phyloP scores from a whole-genome alignment of 2,888 invertebrate species.

The Tetragonula carbonaria region DNA sequence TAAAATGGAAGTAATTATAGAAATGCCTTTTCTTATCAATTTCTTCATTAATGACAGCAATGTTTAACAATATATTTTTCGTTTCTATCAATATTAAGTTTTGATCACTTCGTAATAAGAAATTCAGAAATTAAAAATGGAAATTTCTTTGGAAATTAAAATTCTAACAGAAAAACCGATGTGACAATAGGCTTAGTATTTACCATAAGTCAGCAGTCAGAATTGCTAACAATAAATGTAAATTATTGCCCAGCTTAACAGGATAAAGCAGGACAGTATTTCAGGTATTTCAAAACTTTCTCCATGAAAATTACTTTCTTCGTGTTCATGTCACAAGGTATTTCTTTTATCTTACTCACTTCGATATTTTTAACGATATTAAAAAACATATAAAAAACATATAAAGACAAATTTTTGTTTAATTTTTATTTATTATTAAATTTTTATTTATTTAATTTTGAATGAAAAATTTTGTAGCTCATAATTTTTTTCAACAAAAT shows the following conservation, averaged over 20 bases:
- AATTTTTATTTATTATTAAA: too few relatives aligned
- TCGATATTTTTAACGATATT: too few relatives aligned
- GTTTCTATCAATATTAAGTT: background rate
- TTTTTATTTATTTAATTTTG: too few relatives aligned
- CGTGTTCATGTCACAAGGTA: too few relatives aligned
- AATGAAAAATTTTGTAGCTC: too few relatives aligned
- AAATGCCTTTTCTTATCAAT: background rate
- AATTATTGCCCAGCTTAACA: slow-evolving; percentile 6
- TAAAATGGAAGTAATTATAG: background rate
- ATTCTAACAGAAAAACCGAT: background rate
- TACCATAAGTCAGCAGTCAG: background rate
- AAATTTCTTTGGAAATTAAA: background rate
- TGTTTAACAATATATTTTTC: background rate
- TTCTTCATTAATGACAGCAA: background rate
- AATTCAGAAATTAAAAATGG: too few relatives aligned
- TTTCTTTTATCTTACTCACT: too few relatives aligned
- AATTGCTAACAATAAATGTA: slow-evolving; percentile 14
- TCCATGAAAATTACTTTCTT: background rate
- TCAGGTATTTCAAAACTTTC: background rate
- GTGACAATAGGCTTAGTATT: background rate
- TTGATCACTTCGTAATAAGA: background rate
- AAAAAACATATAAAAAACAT: too few relatives aligned
- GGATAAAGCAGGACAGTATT: background rate
- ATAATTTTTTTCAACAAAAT: too few relatives aligned
- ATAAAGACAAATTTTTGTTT: too few relatives aligned